Percentiles rank a stretch among this genome's conserved stretches.
These are phyloP conservation scores for Phyllostomus hastatus DNA, from an alignment of 2,113 vertebrate species.

Conservation along the genomic window DNA sequence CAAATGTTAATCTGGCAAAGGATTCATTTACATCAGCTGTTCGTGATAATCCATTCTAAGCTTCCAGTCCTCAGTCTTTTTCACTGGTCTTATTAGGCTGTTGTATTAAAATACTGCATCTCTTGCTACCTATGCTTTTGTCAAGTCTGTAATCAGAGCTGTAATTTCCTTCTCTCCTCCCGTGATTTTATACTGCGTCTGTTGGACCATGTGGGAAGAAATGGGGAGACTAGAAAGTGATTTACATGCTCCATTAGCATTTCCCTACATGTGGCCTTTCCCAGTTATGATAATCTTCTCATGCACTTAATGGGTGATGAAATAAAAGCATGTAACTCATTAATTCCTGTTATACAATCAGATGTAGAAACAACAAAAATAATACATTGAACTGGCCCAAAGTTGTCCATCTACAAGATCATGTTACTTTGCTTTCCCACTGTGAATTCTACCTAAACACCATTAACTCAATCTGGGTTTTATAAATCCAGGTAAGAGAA, in stretches of 20 bases:
- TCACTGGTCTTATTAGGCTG: not conserved
- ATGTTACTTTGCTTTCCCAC: not conserved
- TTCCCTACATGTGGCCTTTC: not conserved
- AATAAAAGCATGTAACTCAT: not conserved
- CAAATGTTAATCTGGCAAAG: not conserved
- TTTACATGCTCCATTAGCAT: not conserved
- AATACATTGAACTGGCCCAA: not conserved
- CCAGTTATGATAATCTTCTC: not conserved
- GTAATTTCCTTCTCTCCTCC: not conserved
- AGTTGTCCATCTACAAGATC: not conserved
- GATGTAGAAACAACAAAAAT: not conserved
- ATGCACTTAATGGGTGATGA: not conserved
- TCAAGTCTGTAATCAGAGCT: not conserved
- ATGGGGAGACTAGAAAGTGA: not conserved
- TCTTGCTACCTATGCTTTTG: not conserved
- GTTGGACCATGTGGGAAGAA: not conserved
- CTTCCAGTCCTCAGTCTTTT: not conserved
- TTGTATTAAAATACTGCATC: not conserved
- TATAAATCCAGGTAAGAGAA: not conserved
- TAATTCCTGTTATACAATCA: not conserved
- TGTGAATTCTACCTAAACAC: not conserved
- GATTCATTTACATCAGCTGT: not conserved
- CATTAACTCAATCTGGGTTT: not conserved
- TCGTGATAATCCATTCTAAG: conserved; percentile 4
- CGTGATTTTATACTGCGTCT: not conserved